Evolutionary conservation across 2,888 invertebrate genomes (phyloP).

Genomic region (Drosophila sordidapex): DNA sequence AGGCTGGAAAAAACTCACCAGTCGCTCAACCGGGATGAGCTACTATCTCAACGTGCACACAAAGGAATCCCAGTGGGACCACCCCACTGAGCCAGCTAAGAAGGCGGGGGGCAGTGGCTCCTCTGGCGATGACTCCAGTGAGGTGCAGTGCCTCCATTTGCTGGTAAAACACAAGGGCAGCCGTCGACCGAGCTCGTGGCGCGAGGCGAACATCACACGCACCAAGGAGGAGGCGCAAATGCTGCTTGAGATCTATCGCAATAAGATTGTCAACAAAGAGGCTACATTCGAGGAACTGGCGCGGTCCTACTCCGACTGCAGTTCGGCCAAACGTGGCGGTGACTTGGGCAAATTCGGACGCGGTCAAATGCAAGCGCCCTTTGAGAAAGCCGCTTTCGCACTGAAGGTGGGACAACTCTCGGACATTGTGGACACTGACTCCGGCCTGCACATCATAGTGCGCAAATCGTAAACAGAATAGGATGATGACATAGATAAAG

Average conservation of each 20-base stretch:
- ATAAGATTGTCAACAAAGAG: constrained; percentile 90
- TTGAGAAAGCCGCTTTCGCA: constrained; percentile 98
- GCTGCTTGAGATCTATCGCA: constrained; percentile 89
- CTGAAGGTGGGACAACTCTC: constrained; percentile 97
- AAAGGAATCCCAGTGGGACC: constrained; percentile 99
- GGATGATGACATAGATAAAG: background rate
- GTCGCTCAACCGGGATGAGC: constrained; percentile 88
- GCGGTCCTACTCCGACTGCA: constrained; percentile 97
- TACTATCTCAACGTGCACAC: constrained; percentile 98
- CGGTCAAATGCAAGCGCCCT: constrained; percentile 98
- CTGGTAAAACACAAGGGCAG: constrained; percentile 91
- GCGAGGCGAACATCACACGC: constrained; percentile 95
- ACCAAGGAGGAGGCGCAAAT: constrained; percentile 96
- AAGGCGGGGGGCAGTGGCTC: constrained; percentile 56
- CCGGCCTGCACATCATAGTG: constrained; percentile 97
- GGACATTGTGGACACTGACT: constrained; percentile 96
- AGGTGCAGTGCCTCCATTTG: constrained; percentile 96
- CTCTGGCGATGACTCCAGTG: constrained; percentile 86
- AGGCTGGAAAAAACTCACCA: constrained; percentile 91
- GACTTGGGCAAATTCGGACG: constrained; percentile 97
- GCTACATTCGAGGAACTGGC: constrained; percentile 94
- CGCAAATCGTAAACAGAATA: constrained; percentile 90
- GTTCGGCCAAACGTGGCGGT: constrained; percentile 97
- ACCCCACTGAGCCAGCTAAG: constrained; percentile 88
- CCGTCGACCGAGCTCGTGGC: constrained; percentile 97